Conservation (phyloP, 2,888 invertebrate species). For the Coecobrya sp. region DNA sequence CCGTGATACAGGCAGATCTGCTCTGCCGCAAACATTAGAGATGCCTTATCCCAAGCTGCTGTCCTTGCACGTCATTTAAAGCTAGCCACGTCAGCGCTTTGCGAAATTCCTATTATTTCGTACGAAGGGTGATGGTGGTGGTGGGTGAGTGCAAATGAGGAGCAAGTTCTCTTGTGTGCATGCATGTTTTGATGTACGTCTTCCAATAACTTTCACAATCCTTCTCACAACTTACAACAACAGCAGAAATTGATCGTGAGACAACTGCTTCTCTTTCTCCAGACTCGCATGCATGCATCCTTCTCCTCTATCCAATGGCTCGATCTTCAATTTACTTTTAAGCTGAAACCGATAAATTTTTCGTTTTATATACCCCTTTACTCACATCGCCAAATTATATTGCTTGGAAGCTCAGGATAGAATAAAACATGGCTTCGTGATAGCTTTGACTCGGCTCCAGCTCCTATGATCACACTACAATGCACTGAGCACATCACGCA, state of each 20-base stretch:
- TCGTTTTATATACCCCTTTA: constrained; percentile 64
- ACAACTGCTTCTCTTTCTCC: constrained; percentile 3
- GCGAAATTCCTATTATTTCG: constrained; percentile 73
- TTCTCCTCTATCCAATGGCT: constrained; percentile 36
- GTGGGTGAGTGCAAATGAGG: constrained; percentile 65
- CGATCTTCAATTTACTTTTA: constrained; percentile 71
- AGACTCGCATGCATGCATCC: background rate
- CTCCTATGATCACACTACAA: constrained; percentile 40
- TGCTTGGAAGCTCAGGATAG: constrained; percentile 66
- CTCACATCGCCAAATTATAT: constrained; percentile 66
- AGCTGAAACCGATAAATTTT: constrained; percentile 77
- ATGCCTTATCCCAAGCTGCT: constrained; percentile 43
- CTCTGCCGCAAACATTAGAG: background rate
- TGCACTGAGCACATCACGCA: constrained; percentile 38
- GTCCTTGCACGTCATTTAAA: constrained; percentile 72
- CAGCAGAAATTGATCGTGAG: constrained; percentile 63
- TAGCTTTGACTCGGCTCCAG: constrained; percentile 63
- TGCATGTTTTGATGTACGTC: constrained; percentile 55
- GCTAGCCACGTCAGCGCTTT: constrained; percentile 69
- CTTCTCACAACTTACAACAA: constrained; percentile 41
- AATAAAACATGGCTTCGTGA: constrained; percentile 69
- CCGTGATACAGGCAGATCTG: background rate
- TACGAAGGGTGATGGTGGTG: constrained; percentile 18
- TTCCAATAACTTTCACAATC: constrained; percentile 60
- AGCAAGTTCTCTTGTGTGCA: constrained; percentile 24